phyloP scores from a whole-genome alignment of 2,113 vertebrate genomes.

The Coryphaenoides rupestris region DNA sequence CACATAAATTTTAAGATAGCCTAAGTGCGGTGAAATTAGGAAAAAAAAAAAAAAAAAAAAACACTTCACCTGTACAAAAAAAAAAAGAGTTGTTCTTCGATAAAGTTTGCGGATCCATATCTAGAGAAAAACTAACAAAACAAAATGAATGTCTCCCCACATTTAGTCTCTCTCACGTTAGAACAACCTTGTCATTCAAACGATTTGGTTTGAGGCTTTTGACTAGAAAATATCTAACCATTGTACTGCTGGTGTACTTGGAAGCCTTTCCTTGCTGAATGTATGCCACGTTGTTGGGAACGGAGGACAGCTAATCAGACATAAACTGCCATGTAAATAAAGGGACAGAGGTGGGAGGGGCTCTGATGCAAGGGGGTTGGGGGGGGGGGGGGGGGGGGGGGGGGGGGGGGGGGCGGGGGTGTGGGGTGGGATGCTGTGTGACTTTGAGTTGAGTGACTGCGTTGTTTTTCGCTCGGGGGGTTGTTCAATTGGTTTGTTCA shows the following conservation, averaged over 20 bases:
- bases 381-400: constrained; percentile 37
- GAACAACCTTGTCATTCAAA: neutral
- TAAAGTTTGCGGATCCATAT: neutral
- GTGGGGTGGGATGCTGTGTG: constrained; percentile 52
- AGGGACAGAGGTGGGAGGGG: constrained; percentile 52
- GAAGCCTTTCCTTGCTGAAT: constrained; percentile 70
- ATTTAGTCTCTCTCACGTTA: constrained; percentile 16
- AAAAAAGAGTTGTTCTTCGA: neutral
- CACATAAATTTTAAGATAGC: constrained; percentile 22
- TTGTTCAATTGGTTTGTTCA: too few species aligned
- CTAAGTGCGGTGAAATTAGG: constrained; percentile 11
- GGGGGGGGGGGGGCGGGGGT: constrained; percentile 37
- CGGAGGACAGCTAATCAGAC: constrained; percentile 68
- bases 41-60: constrained; percentile 25
- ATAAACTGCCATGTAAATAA: constrained; percentile 80
- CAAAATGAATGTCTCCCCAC: constrained; percentile 50
- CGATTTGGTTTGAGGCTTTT: constrained; percentile 31
- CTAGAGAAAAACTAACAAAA: constrained; percentile 16
- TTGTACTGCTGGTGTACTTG: constrained; percentile 50
- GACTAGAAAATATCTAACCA: constrained; percentile 25
- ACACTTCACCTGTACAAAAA: neutral
- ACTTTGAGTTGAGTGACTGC: constrained; percentile 24
- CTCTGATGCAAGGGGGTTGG: constrained; percentile 53
- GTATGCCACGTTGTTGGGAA: constrained; percentile 65
- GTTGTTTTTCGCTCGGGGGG: too few species aligned